These are phyloP conservation scores for Drosophila prolongata DNA, from an alignment of 2,888 invertebrate genomes.

Conservation along the genomic window DNA sequence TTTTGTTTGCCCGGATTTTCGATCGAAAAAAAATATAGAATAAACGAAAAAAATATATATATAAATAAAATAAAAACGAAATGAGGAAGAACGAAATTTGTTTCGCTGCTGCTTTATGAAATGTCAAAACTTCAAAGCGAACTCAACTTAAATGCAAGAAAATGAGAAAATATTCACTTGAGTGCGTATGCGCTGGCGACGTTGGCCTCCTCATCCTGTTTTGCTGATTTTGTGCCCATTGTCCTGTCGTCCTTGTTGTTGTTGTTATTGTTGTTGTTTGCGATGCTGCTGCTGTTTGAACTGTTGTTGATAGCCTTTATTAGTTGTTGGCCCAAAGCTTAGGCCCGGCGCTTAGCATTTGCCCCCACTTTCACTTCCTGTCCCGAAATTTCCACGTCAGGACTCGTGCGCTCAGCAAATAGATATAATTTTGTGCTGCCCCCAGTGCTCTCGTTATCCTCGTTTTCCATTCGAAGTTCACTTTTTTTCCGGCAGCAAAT, in stretches of 20 bases:
- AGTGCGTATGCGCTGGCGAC: constrained; percentile 69
- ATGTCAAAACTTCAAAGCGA: constrained; percentile 83
- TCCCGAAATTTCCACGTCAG: constrained; percentile 18
- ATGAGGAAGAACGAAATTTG: constrained; percentile 31
- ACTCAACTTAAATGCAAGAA: constrained; percentile 77
- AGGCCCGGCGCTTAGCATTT: constrained; percentile 69
- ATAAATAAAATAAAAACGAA: constrained; percentile 31
- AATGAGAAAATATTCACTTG: constrained; percentile 82
- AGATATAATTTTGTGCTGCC: constrained; percentile 36
- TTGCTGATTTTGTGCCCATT: constrained; percentile 31
- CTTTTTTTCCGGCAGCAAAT: constrained; percentile 59
- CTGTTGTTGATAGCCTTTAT: constrained; percentile 81
- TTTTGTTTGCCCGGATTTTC: constrained; percentile 77
- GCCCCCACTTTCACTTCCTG: constrained; percentile 14
- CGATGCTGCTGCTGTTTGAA: constrained; percentile 69
- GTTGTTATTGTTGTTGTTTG: constrained; percentile 53
- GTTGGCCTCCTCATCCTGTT: constrained; percentile 22
- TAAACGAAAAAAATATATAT: constrained; percentile 23
- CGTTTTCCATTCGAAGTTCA: constrained; percentile 34
- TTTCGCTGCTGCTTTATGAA: constrained; percentile 69
- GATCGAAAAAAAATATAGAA: constrained; percentile 49
- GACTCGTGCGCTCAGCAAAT: constrained; percentile 53
- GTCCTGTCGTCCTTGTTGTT: constrained; percentile 35
- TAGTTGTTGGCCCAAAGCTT: constrained; percentile 77
- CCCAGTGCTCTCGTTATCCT: constrained; percentile 2